phyloP scores from a whole-genome alignment of 1,140 invertebrate species.

The Camponotus floridanus region DNA sequence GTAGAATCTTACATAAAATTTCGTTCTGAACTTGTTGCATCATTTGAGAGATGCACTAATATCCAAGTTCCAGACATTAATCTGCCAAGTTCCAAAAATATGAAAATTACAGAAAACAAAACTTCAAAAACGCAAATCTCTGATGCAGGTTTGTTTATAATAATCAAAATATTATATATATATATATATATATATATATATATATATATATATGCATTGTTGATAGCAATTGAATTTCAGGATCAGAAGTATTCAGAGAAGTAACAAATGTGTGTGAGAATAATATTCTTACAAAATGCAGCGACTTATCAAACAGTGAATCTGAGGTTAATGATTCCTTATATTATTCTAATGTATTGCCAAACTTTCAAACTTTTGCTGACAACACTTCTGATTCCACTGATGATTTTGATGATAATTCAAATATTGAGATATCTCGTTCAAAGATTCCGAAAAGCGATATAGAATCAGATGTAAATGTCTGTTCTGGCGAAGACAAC shows the following conservation, averaged over 20 bases:
- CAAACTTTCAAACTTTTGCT: not conserved
- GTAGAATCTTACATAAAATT: not conserved
- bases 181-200: not conserved
- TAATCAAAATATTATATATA: not conserved
- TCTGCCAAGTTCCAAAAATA: not conserved
- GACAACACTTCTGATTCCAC: not conserved
- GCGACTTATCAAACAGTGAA: not conserved
- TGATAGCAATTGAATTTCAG: not conserved
- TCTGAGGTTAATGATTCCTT: not conserved
- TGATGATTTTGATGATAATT: not conserved
- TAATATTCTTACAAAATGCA: not conserved
- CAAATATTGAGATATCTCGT: not conserved
- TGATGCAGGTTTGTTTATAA: not conserved
- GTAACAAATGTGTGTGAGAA: not conserved
- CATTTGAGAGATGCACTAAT: not conserved
- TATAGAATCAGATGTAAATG: slow-evolving; percentile 11
- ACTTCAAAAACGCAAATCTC: not conserved
- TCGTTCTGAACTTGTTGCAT: not conserved
- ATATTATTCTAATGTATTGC: not conserved
- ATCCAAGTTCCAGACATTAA: not conserved
- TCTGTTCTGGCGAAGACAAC: not conserved
- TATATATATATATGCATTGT: not conserved
- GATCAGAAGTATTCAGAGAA: not conserved
- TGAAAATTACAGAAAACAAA: not conserved
- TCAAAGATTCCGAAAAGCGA: not conserved